These are phyloP conservation scores for Heterochromis multidens DNA, from an alignment of 2,113 vertebrate genomes.

Conservation along the genomic window DNA sequence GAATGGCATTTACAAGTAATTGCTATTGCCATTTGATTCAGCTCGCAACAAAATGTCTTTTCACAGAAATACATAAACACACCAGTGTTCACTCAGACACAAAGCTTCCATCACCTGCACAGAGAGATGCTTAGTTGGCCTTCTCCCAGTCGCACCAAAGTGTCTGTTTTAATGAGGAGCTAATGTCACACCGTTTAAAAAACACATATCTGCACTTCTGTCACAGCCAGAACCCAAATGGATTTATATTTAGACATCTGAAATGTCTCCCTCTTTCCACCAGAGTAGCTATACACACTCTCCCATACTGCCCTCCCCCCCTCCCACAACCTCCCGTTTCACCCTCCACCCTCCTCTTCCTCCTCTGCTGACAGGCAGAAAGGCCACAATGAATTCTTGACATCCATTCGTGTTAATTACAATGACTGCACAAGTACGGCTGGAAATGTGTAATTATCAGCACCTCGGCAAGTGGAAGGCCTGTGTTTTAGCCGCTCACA, in stretches of 20 bases:
- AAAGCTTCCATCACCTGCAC: neutral
- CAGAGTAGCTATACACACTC: neutral
- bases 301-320: neutral
- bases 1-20: neutral
- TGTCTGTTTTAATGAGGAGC: neutral
- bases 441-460: constrained; percentile 69
- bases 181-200: constrained; percentile 4
- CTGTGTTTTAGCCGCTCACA: constrained; percentile 23
- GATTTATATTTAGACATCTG: constrained; percentile 9
- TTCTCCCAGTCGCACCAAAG: neutral
- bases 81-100: neutral
- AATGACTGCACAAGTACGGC: constrained; percentile 53
- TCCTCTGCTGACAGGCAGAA: constrained; percentile 28
- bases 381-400: constrained; percentile 63
- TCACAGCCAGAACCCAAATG: neutral
- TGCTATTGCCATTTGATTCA: constrained; percentile 5
- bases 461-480: constrained; percentile 14
- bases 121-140: neutral
- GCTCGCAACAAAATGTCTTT: neutral
- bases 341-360: neutral
- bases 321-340: neutral
- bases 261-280: neutral
- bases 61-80: neutral
- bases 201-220: constrained; percentile 4
- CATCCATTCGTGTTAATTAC: constrained; percentile 71